Base-by-base conservation (phyloP, 2,113 vertebrate species). In the Semicossyphus pulcher region DNA sequence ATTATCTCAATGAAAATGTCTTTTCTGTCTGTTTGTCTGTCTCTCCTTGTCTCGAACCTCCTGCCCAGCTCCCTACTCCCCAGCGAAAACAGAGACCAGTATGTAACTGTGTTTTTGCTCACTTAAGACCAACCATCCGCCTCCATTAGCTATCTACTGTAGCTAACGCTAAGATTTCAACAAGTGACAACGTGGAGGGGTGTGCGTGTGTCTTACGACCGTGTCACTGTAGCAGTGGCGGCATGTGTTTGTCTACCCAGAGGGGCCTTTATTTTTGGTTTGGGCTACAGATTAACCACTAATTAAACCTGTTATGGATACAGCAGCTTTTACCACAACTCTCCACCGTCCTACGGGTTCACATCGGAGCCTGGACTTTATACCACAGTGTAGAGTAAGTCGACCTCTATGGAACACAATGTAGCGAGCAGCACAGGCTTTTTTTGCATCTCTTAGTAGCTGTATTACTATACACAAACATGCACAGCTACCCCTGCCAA, bases 81-180 rank as follows among this genome's bases (percentile, higher is more conserved):
- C 72, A 78, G 91, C 79, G 88, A 87, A 89, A 91, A 82, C 89
- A 93, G 92, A 93, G 90, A 93, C 93, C 92, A 91, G 88, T 91
- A 91, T 54, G 62, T 84, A 89, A 92, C 92, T 93, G 92, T 93
- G 92, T 93, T 92, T 88, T 92, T 86, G 87, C 80, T 88, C 85
- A 86, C 82, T 83, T 76, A 81, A 84, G 61, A 91, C 79, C 86
- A 73, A 82, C 89, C 85, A 84, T 90, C 83, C 71, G 87, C 91
- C 85, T 89, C 89, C 51, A 78, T 87, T 83, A 85, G 88, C 89
- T 90, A 75, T 54, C 32, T 28, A 78, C 21, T 2, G 31, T 81
- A 77, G 84, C 82, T 89, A 84, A 82, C 56, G 75, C 85, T 66
- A 66, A 61, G 60, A 42, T 60, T 74, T 78, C 56, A 76, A 48